phyloP scores from a whole-genome alignment of 2,113 vertebrate genomes.

The Pipra filicauda region DNA sequence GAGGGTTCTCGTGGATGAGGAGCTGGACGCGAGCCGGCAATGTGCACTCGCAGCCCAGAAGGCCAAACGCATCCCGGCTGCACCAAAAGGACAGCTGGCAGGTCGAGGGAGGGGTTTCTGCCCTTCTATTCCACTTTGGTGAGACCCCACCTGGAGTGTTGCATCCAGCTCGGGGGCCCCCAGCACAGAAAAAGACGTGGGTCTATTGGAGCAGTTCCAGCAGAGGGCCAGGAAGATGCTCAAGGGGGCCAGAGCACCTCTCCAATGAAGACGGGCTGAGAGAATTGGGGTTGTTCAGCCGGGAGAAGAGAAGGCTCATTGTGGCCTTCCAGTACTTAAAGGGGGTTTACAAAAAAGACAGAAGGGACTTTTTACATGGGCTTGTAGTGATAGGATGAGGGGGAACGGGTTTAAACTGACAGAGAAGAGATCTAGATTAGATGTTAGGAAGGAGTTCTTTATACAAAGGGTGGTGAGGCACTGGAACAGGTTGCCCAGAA shows the following conservation, averaged over 20 bases:
- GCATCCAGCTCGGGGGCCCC: no score
- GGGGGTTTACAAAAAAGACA: neutral
- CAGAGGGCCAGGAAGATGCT: neutral
- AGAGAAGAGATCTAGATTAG: neutral
- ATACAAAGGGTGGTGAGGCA: neutral
- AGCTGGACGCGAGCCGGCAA: neutral
- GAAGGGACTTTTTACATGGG: neutral
- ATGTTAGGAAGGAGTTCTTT: neutral
- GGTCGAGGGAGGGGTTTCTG: accelerated
- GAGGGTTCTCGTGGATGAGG: neutral
- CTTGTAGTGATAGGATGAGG: no score
- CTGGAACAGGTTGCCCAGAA: neutral
- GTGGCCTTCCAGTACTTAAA: neutral
- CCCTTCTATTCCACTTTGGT: neutral
- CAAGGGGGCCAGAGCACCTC: neutral
- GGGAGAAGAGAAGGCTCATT: neutral
- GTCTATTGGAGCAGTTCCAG: neutral
- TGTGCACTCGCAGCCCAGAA: neutral
- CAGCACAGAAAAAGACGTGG: neutral
- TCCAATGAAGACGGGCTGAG: neutral
- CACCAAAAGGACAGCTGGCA: neutral
- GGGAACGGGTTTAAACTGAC: neutral
- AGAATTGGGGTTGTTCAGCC: neutral
- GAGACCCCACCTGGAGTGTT: neutral
- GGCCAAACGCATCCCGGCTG: neutral